Conservation (phyloP, 2,888 invertebrate species). For the Prosapia bicincta region DNA sequence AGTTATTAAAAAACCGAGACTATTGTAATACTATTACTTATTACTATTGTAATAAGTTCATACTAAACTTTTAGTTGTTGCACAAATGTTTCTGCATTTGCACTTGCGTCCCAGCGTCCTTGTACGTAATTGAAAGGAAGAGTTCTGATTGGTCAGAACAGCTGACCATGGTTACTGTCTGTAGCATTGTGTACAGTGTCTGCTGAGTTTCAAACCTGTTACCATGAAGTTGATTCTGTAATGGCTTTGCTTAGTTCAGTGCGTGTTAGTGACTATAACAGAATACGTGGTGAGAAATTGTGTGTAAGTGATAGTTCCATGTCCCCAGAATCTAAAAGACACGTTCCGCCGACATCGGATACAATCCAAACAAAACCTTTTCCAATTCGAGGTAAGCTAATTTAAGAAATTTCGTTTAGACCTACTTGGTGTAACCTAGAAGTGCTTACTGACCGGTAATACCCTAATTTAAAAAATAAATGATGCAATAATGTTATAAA, state of each 20-base stretch:
- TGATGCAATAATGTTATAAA: too few species aligned
- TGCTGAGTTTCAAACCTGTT: conserved; percentile 1
- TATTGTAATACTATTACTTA: too few species aligned
- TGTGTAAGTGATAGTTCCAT: conserved; percentile 53
- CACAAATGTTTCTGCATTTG: too few species aligned
- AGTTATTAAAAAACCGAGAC: too few species aligned
- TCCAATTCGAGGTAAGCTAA: conserved; percentile 71
- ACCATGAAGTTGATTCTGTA: not conserved
- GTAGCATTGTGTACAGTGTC: not conserved
- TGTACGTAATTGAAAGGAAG: not conserved
- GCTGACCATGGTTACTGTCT: conserved; percentile 14
- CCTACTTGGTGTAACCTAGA: not conserved
- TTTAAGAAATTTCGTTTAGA: not conserved
- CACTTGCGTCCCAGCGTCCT: not conserved
- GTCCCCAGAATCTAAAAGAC: conserved; percentile 63
- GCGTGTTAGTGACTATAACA: conserved; percentile 24
- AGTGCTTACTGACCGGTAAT: too few species aligned
- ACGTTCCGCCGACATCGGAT: conserved; percentile 54
- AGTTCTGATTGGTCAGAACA: conserved; percentile 11
- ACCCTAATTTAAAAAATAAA: too few species aligned
- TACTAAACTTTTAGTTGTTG: too few species aligned
- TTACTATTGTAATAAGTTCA: too few species aligned
- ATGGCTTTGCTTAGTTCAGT: conserved; percentile 24
- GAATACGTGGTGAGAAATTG: conserved; percentile 15
- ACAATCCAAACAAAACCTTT: conserved; percentile 88